Evolutionary conservation across 2,888 invertebrate genomes (phyloP).

Genomic region (Cheilosia vulpina): DNA sequence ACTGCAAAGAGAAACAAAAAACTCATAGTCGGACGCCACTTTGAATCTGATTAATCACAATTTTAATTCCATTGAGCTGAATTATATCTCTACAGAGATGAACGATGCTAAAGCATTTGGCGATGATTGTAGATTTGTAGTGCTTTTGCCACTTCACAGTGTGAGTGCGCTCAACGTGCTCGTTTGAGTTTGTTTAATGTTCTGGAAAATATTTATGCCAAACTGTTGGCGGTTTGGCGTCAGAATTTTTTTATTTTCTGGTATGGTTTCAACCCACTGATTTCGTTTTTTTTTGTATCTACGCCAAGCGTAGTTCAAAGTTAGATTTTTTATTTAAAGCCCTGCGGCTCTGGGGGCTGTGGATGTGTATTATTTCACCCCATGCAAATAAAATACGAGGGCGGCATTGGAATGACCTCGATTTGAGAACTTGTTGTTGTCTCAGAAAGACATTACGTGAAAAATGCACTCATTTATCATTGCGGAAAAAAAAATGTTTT

Average conservation of each 20-base stretch:
- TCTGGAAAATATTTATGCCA: conserved; percentile 67
- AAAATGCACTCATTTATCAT: conserved; percentile 66
- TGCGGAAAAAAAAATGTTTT: neutral
- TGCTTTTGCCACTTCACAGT: conserved; percentile 3
- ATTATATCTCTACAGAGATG: conserved; percentile 11
- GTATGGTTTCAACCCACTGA: neutral
- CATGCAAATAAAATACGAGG: conserved; percentile 29
- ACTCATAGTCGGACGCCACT: conserved; percentile 14
- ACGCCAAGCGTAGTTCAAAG: conserved; percentile 34
- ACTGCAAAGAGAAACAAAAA: neutral
- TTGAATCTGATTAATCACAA: conserved; percentile 61
- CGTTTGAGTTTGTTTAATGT: conserved; percentile 69
- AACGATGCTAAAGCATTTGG: conserved; percentile 36
- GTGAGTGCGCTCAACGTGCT: conserved; percentile 57
- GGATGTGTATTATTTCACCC: conserved; percentile 20
- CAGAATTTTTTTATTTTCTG: conserved; percentile 22
- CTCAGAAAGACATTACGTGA: conserved; percentile 36
- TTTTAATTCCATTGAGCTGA: conserved; percentile 55
- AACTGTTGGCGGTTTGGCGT: conserved; percentile 58
- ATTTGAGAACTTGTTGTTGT: conserved; percentile 33
- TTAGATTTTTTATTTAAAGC: conserved; percentile 32
- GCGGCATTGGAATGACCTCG: conserved; percentile 48
- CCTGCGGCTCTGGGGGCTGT: conserved; percentile 7
- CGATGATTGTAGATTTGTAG: conserved; percentile 31
- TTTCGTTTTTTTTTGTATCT: neutral